A percentile compares a stretch with the other conserved stretches of the same genome.
These are phyloP conservation scores for Zootoca vivipara DNA, from an alignment of 2,113 vertebrate species.

Conservation along the genomic window DNA sequence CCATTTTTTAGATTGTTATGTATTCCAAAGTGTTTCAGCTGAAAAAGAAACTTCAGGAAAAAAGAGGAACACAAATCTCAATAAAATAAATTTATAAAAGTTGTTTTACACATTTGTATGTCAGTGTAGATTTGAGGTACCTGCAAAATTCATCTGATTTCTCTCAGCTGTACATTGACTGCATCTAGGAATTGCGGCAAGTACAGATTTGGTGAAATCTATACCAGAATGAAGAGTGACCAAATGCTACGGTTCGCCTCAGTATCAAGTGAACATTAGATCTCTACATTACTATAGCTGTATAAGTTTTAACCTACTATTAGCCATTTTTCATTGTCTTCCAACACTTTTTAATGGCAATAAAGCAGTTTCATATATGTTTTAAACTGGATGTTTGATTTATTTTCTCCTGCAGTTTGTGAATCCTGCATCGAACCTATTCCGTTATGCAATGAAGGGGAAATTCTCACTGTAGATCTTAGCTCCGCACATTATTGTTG, in stretches of 20 bases:
- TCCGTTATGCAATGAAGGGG: conserved; percentile 86
- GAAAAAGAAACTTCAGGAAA: no score
- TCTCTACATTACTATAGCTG: background rate
- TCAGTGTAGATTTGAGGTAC: background rate
- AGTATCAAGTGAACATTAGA: background rate
- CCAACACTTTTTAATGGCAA: background rate
- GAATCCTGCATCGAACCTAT: conserved; percentile 89
- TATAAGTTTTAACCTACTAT: background rate
- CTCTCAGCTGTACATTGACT: background rate
- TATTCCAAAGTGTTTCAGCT: no score
- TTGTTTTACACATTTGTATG: background rate
- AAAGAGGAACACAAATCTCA: no score
- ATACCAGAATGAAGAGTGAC: background rate
- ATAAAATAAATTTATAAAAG: no score
- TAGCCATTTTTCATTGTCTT: background rate
- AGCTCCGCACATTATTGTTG: conserved; percentile 89
- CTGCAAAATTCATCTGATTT: background rate
- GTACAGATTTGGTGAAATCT: no score
- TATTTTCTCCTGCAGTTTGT: conserved; percentile 72
- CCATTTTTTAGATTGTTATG: no score
- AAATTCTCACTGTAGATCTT: conserved; percentile 90
- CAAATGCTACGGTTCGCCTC: background rate
- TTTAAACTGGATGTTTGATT: conserved; percentile 33
- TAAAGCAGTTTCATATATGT: background rate
- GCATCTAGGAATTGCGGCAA: background rate